These are phyloP conservation scores for Melinaea menophilus DNA, from an alignment of 2,888 invertebrate genomes.

Conservation along the genomic window DNA sequence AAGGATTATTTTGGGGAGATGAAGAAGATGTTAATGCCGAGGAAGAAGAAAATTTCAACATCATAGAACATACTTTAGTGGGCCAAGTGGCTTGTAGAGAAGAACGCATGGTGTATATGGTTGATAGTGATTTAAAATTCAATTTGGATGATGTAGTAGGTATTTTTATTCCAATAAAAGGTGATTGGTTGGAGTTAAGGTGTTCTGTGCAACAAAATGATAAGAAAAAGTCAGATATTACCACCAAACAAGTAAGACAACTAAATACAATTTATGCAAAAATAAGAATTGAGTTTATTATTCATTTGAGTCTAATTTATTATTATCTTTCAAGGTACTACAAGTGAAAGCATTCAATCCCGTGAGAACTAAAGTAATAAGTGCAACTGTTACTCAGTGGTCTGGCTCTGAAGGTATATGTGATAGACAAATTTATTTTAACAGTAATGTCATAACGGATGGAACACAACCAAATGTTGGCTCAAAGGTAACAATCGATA, in stretches of 20 bases:
- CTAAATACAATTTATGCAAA: constrained; percentile 22
- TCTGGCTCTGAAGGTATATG: constrained; percentile 74
- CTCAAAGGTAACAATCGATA: constrained; percentile 69
- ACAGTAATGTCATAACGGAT: constrained; percentile 71
- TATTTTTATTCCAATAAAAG: constrained; percentile 81
- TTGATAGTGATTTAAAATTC: constrained; percentile 76
- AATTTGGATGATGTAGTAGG: constrained; percentile 80
- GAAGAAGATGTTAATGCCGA: constrained; percentile 42
- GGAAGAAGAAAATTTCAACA: constrained; percentile 49
- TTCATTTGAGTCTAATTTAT: constrained; percentile 6
- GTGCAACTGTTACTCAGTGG: constrained; percentile 70
- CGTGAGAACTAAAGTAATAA: constrained; percentile 74
- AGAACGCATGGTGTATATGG: constrained; percentile 64
- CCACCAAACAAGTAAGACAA: constrained; percentile 54
- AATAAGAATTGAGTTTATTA: constrained; percentile 9
- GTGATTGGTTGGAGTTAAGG: constrained; percentile 83
- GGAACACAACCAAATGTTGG: constrained; percentile 77
- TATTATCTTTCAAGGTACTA: constrained; percentile 72
- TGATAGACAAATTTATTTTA: constrained; percentile 79
- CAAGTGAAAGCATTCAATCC: constrained; percentile 79
- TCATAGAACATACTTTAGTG: constrained; percentile 59
- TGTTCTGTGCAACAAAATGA: constrained; percentile 81
- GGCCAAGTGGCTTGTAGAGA: constrained; percentile 54
- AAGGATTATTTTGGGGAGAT: constrained; percentile 73
- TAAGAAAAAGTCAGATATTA: constrained; percentile 64